Base-by-base conservation (phyloP, 2,113 vertebrate species). In the Otis tarda region DNA sequence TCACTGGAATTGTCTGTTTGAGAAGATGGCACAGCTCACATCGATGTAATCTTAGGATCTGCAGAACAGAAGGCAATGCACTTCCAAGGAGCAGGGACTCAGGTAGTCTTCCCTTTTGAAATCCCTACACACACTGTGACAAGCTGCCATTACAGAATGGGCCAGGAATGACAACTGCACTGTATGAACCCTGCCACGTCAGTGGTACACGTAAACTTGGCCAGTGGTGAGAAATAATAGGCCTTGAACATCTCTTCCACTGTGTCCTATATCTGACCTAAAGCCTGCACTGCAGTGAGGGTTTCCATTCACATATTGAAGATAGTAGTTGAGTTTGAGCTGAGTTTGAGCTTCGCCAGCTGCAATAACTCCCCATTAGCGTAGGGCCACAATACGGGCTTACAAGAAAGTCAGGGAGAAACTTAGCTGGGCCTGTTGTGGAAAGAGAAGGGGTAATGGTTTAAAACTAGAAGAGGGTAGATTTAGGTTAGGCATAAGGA, bases 111-210 rank as follows among this genome's bases (percentile, higher is more conserved):
- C 12, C 5, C 8, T 76, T 63, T 76, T 35, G 43, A 45, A 35
- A 57, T 64, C n/a, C 53, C 14, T 35, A 1, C 17, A 12, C 18
- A 23, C 12, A 6, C 20, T 3, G 55, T 20, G 74, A 92, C 55
- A 17, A 84, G 61, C 59, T 90, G 73, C 59, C 53, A 39, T 20
- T 53, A 25, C 35, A 43, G 50, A 83, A 33, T 0, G 2, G 77
- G 31, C 33, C 12, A 11, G 12, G 56, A 35, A 28, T 50, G 60
- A 69, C 30, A 24, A 25, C 10, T 27, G 45, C 41, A 39, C 69
- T 22, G 0, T 6, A 1, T 6, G 74, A 56, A 43, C 41, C 27
- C 12, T 39, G 14, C 33, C 35, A 7, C 35, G 22, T 0, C 0
- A n/a, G 47, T 19, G 11, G 22, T 6, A 31, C 35, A 19, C 1